Conservation (phyloP, 2,113 vertebrate species). For the Pelecanoides urinatrix region DNA sequence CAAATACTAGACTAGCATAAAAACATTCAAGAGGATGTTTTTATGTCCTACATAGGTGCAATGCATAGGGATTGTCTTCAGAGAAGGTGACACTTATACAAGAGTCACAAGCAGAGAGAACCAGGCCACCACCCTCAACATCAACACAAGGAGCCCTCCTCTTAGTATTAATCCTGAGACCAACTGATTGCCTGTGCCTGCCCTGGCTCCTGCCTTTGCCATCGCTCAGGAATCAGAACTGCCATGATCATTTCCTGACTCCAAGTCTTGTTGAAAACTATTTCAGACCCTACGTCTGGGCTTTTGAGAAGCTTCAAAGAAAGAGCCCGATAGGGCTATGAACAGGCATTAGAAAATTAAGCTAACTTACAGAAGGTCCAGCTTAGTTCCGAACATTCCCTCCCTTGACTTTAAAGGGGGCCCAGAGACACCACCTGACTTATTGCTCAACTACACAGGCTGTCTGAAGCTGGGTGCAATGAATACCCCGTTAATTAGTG, state of each 20-base stretch:
- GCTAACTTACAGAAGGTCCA: background rate
- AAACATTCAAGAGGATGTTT: background rate
- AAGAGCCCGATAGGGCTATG: background rate
- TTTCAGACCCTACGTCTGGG: background rate
- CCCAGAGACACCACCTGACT: background rate
- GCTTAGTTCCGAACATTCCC: background rate
- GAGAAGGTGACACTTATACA: background rate
- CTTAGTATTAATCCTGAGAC: accelerated
- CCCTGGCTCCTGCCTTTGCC: background rate
- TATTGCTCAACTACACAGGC: accelerated
- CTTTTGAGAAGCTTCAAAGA: background rate
- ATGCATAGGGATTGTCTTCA: background rate
- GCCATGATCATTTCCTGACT: background rate
- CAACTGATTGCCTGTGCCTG: background rate
- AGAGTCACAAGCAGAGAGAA: background rate
- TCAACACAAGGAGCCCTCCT: background rate
- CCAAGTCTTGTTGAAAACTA: background rate
- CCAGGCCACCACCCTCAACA: background rate
- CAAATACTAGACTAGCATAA: background rate
- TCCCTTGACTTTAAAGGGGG: background rate
- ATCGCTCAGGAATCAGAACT: background rate
- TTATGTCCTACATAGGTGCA: background rate
- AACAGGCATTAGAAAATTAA: background rate
- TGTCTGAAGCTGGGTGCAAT: background rate
- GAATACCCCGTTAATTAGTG: accelerated